Evolutionary conservation across 92 coral and sea anemone genomes (phyloP).

Genomic region (Scolanthus callimorphus): DNA sequence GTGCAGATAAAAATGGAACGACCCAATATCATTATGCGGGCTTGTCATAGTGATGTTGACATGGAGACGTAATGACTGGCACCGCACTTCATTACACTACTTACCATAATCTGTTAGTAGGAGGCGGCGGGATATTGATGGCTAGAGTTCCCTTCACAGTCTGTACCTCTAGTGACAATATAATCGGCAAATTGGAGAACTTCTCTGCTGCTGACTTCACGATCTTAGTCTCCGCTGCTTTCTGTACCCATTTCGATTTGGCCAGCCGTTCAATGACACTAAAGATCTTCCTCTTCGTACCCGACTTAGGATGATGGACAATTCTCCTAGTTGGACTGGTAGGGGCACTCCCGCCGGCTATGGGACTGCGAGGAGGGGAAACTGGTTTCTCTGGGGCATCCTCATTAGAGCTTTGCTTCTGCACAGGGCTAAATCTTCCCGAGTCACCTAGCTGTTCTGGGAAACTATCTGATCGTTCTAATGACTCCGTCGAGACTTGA

Average conservation of each 20-base stretch:
- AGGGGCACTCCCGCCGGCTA: conserved; percentile 21
- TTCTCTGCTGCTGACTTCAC: conserved; percentile 97
- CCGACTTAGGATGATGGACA: conserved; percentile 18
- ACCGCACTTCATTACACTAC: too few species aligned
- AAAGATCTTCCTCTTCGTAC: conserved; percentile 76
- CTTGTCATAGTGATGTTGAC: too few species aligned
- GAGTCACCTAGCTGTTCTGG: conserved; percentile 20
- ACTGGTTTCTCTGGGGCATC: conserved; percentile 39
- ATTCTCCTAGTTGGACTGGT: conserved; percentile 22
- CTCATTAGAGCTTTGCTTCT: conserved; percentile 57
- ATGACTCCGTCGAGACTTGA: conserved; percentile 25
- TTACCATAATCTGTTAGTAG: conserved; percentile 96
- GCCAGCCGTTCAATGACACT: conserved; percentile 92
- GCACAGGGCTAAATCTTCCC: conserved; percentile 24
- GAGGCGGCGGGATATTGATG: conserved; percentile 95
- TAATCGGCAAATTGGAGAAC: conserved; percentile 93
- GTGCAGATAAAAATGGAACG: too few species aligned
- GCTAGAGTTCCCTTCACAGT: conserved; percentile 86
- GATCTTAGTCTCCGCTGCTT: conserved; percentile 94
- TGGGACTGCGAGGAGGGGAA: conserved; percentile 14
- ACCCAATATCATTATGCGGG: too few species aligned
- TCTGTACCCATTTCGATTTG: conserved; percentile 99
- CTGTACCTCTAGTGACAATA: conserved; percentile 85
- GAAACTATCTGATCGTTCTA: conserved; percentile 14
- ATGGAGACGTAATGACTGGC: too few species aligned